Evolutionary conservation across 2,113 vertebrate species (phyloP).

Genomic region (Ursus arctos): DNA sequence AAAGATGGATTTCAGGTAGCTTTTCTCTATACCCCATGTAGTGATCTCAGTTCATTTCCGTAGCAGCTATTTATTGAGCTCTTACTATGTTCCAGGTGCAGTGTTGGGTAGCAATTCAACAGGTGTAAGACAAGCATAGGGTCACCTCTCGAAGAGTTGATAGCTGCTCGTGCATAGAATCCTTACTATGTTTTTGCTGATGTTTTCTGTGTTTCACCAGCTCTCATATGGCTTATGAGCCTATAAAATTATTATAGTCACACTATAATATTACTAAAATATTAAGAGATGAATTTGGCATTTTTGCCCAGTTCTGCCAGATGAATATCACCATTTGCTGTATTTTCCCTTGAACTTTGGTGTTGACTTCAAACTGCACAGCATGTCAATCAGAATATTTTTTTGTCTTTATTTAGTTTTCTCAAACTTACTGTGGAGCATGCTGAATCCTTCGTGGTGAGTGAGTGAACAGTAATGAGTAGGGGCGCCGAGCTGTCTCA

Average conservation of each 20-base stretch:
- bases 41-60: not conserved
- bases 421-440: not conserved
- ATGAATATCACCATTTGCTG: not conserved
- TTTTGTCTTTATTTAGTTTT: conserved; percentile 18
- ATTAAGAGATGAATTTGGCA: not conserved
- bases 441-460: not conserved
- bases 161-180: not conserved
- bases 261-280: not conserved
- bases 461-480: not conserved
- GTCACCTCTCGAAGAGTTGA: not conserved
- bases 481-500: too few species aligned
- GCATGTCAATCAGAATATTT: not conserved
- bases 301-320: not conserved
- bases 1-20: not conserved
- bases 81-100: not conserved
- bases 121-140: not conserved
- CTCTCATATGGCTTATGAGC: not conserved
- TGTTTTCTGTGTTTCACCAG: not conserved
- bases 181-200: not conserved
- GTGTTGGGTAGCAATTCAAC: not conserved
- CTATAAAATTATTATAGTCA: not conserved
- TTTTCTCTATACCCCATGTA: not conserved
- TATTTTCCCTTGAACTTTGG: not conserved
- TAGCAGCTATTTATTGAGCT: not conserved
- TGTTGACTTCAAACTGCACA: not conserved